phyloP scores from a whole-genome alignment of 1,140 invertebrate species.

The Drosophila navojoa region DNA sequence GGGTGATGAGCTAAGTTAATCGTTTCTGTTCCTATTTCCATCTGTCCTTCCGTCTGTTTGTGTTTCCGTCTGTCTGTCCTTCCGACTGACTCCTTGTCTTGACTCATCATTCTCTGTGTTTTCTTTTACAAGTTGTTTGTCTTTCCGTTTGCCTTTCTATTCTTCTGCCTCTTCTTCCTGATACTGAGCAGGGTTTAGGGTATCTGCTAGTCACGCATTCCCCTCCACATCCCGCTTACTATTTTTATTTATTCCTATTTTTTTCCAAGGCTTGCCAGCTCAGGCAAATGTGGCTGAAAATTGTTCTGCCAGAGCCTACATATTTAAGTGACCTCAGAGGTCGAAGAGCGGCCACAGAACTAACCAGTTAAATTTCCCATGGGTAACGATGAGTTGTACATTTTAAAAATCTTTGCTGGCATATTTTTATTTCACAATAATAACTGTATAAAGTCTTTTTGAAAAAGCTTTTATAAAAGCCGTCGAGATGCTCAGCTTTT shows the following conservation, averaged over 20 bases:
- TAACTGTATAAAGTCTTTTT: conserved; percentile 6
- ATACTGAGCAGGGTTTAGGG: too few species aligned
- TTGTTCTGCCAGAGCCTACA: conserved; percentile 18
- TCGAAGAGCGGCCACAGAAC: not conserved
- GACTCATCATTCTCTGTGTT: too few species aligned
- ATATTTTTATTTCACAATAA: not conserved
- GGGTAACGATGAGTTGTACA: conserved; percentile 12
- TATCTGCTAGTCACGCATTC: too few species aligned
- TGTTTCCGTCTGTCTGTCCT: too few species aligned
- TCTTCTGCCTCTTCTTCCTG: not conserved
- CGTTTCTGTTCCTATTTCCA: not conserved
- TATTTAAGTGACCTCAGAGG: conserved; percentile 12
- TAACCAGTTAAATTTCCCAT: conserved; percentile 22
- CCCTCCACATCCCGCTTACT: not conserved
- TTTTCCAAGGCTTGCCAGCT: conserved; percentile 6
- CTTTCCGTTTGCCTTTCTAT: not conserved
- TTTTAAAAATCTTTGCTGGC: conserved; percentile 13
- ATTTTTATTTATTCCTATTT: not conserved
- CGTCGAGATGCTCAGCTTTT: too few species aligned
- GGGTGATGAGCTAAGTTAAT: not conserved
- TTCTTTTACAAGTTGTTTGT: too few species aligned
- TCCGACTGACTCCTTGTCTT: too few species aligned
- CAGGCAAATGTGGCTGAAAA: conserved; percentile 18
- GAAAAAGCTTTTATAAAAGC: not conserved
- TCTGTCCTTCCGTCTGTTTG: too few species aligned